Conservation (phyloP, 30 jellyfish, hydroid and myxozoan species). For the Hydractinia echinata region DNA sequence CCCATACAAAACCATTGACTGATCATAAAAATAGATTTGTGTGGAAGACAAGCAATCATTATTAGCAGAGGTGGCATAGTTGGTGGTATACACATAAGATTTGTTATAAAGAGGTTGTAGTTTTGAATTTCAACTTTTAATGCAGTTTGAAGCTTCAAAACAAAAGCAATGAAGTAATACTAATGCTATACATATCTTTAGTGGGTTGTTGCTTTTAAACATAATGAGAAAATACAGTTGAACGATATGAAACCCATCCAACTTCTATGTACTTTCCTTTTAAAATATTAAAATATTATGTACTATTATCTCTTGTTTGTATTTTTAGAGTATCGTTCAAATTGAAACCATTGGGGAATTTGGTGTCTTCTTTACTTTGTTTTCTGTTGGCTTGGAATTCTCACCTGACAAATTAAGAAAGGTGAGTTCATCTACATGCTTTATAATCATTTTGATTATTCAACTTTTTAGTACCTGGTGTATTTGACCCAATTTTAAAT, state of each 20-base stretch:
- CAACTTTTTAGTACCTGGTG: background rate
- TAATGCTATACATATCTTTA: too few relatives aligned
- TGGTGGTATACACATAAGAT: too few relatives aligned
- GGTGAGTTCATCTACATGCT: slow-evolving; percentile 26
- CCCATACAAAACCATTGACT: too few relatives aligned
- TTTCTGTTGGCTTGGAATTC: slow-evolving; percentile 82
- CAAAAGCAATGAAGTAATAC: too few relatives aligned
- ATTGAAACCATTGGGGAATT: slow-evolving; percentile 95
- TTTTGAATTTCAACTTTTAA: too few relatives aligned
- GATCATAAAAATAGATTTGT: too few relatives aligned
- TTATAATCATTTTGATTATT: background rate
- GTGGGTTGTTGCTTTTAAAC: too few relatives aligned
- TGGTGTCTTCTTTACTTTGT: slow-evolving; percentile 88
- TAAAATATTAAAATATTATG: background rate
- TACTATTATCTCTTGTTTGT: background rate
- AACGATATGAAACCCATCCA: background rate
- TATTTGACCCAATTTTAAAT: background rate
- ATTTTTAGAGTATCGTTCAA: slow-evolving; percentile 90
- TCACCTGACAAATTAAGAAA: slow-evolving; percentile 73
- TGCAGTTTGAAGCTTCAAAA: too few relatives aligned
- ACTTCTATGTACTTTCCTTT: background rate
- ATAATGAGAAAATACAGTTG: background rate
- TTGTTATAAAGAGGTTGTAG: too few relatives aligned
- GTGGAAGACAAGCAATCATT: too few relatives aligned
- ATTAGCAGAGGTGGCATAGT: too few relatives aligned